Percentiles rank a stretch among this genome's conserved stretches.
Evolutionary conservation across 2,888 invertebrate species (phyloP).

Genomic region (Sphaeridia pumilis): DNA sequence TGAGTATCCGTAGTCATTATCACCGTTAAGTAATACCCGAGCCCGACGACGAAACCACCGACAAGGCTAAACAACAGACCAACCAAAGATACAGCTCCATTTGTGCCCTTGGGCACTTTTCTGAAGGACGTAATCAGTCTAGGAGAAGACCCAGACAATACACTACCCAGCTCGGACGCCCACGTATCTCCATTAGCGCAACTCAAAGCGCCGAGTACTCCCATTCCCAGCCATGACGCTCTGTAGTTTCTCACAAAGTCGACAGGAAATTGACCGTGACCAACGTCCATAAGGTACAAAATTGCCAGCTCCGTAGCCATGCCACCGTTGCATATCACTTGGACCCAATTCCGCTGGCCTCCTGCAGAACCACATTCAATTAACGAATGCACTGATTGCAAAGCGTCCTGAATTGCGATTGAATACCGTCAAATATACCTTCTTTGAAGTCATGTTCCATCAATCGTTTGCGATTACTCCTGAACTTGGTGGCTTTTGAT

Average conservation of each 20-base stretch:
- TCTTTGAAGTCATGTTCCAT: constrained; percentile 68
- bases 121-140: constrained; percentile 60
- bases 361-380: too few relatives aligned
- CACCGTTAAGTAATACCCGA: constrained; percentile 57
- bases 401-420: too few relatives aligned
- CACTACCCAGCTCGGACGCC: constrained; percentile 78
- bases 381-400: too few relatives aligned
- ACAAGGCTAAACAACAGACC: constrained; percentile 49
- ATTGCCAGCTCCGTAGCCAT: constrained; percentile 67
- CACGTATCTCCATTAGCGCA: constrained; percentile 81
- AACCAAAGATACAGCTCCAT: constrained; percentile 63
- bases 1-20: constrained; percentile 51
- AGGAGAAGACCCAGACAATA: constrained; percentile 54
- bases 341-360: constrained; percentile 77
- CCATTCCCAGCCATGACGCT: constrained; percentile 70
- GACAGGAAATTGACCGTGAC: constrained; percentile 63
- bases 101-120: constrained; percentile 71
- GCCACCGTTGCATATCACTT: constrained; percentile 81
- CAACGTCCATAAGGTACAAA: constrained; percentile 65
- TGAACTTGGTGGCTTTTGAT: constrained; percentile 68
- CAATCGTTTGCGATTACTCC: constrained; percentile 52
- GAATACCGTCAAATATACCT: too few relatives aligned
- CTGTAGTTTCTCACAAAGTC: constrained; percentile 64
- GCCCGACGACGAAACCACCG: constrained; percentile 60
- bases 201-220: constrained; percentile 61